Evolutionary conservation across 2,888 invertebrate species (phyloP).

Genomic region (Volucella zonaria): DNA sequence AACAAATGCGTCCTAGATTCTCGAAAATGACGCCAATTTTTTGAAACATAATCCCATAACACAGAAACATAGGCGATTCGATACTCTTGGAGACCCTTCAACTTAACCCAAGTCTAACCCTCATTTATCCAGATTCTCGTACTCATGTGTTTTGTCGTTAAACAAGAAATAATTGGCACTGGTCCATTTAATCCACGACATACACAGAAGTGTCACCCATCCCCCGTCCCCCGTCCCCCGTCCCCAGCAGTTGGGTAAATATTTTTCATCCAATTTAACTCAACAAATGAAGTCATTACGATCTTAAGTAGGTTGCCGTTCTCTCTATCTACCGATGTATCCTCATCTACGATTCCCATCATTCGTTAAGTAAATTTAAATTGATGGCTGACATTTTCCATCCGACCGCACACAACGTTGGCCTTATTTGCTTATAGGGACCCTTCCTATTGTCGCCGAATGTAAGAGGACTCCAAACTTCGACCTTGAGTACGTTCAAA

Average conservation of each 20-base stretch:
- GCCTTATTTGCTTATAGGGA: slow-evolving; percentile 38
- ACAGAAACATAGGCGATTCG: no score
- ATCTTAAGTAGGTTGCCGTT: slow-evolving; percentile 15
- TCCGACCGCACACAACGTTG: slow-evolving; percentile 25
- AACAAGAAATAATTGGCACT: slow-evolving; percentile 44
- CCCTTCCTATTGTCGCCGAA: neutral
- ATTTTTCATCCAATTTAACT: slow-evolving; percentile 58
- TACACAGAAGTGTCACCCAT: slow-evolving; percentile 35
- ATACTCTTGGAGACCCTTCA: neutral
- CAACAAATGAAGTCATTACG: slow-evolving; percentile 60
- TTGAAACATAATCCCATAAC: no score
- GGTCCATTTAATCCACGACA: slow-evolving; percentile 52
- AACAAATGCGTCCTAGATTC: no score
- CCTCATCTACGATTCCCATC: slow-evolving; percentile 29
- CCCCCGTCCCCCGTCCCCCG: neutral
- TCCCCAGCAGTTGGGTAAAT: slow-evolving; percentile 26
- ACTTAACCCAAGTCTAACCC: neutral
- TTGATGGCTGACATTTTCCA: slow-evolving; percentile 65
- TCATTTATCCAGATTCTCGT: slow-evolving; percentile 1
- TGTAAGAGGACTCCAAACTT: no score
- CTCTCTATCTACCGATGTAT: neutral
- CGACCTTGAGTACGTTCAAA: slow-evolving; percentile 6
- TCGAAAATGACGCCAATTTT: neutral
- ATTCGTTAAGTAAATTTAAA: slow-evolving; percentile 67
- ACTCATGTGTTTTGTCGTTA: slow-evolving; percentile 9